Conservation (phyloP, 2,888 invertebrate genomes). For the Heliconius charithonia region DNA sequence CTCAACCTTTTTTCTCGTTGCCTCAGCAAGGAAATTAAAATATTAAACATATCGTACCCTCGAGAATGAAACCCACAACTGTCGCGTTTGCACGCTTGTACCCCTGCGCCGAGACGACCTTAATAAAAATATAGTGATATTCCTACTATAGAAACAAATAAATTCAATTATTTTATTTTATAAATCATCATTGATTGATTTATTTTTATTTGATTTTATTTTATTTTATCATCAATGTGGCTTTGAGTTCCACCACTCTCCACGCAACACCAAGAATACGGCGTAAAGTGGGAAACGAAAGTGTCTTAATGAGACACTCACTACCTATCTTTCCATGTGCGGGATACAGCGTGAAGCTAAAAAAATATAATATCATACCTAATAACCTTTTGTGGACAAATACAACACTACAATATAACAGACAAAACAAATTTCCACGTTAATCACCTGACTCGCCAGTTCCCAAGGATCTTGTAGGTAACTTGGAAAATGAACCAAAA, state of each 20-base stretch:
- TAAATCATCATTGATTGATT: too few species aligned
- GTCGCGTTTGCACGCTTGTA: too few species aligned
- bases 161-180: too few species aligned
- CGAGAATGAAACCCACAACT: too few species aligned
- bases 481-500: conserved; percentile 67
- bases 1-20: too few species aligned
- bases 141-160: too few species aligned
- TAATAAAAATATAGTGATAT: too few species aligned
- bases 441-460: conserved; percentile 47
- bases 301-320: not conserved
- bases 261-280: not conserved
- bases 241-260: not conserved
- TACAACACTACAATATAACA: not conserved
- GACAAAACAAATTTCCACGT: not conserved
- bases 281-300: not conserved
- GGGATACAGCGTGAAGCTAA: not conserved
- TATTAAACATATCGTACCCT: too few species aligned
- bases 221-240: too few species aligned
- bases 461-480: conserved; percentile 57
- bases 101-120: too few species aligned
- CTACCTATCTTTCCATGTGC: not conserved
- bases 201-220: too few species aligned
- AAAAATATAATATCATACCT: not conserved
- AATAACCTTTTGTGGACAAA: not conserved
- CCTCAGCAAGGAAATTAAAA: too few species aligned